Conservation (phyloP, 2,797 vertebrate species). For the Enteromius viviparus region DNA sequence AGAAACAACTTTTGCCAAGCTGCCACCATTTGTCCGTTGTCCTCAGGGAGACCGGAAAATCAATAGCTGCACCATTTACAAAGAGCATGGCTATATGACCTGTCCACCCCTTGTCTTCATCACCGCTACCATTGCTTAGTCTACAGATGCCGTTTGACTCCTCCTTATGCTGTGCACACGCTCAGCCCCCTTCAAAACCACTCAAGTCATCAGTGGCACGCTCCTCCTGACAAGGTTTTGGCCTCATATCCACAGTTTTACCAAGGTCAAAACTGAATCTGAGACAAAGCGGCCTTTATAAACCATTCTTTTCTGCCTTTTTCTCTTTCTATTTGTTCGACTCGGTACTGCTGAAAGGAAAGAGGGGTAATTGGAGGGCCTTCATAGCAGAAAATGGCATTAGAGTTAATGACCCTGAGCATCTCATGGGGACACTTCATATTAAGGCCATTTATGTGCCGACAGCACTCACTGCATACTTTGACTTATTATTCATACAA, state of each 20-base stretch:
- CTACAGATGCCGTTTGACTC: slow-evolving; percentile 52
- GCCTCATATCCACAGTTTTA: slow-evolving; percentile 32
- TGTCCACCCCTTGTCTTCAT: slow-evolving; percentile 77
- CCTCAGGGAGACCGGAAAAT: slow-evolving; percentile 72
- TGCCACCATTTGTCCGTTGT: slow-evolving; percentile 67
- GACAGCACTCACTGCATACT: slow-evolving; percentile 75
- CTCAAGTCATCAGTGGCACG: slow-evolving; percentile 72
- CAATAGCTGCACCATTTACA: slow-evolving; percentile 78
- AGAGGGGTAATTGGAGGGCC: slow-evolving; percentile 56
- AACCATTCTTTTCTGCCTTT: slow-evolving; percentile 66
- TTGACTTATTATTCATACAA: slow-evolving; percentile 77
- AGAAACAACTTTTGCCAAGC: slow-evolving; percentile 69
- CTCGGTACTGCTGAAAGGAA: slow-evolving; percentile 60
- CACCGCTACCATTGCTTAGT: slow-evolving; percentile 64
- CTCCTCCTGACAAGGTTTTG: slow-evolving; percentile 53
- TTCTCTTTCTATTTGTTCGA: slow-evolving; percentile 76
- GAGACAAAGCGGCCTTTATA: slow-evolving; percentile 41
- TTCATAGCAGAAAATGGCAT: slow-evolving; percentile 78
- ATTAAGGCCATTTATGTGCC: slow-evolving; percentile 75
- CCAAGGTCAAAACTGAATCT: slow-evolving; percentile 37
- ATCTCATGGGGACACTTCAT: slow-evolving; percentile 79
- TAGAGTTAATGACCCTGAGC: slow-evolving; percentile 81
- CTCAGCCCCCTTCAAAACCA: slow-evolving; percentile 61
- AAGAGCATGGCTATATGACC: slow-evolving; percentile 73
- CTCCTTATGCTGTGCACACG: slow-evolving; percentile 46